These are phyloP conservation scores for Siniperca chuatsi DNA, from an alignment of 2,113 vertebrate genomes.

Conservation along the genomic window DNA sequence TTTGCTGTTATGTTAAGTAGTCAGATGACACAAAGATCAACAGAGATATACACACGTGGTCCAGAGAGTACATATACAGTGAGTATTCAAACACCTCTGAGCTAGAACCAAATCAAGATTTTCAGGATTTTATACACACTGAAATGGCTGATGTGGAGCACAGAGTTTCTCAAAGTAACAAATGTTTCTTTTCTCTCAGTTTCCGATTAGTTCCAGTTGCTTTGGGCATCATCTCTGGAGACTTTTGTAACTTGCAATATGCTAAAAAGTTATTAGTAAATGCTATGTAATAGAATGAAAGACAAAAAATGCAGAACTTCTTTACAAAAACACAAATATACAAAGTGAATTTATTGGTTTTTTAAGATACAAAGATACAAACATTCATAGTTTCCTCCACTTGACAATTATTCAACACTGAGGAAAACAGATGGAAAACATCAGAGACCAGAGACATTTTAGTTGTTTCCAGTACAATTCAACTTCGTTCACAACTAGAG, in stretches of 20 bases:
- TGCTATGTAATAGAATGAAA: not conserved
- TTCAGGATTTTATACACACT: constrained; percentile 18
- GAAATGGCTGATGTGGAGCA: not conserved
- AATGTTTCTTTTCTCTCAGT: not conserved
- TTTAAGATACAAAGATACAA: not conserved
- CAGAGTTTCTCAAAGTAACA: not conserved
- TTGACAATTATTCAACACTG: not conserved
- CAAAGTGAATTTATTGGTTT: constrained; percentile 20
- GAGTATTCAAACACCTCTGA: constrained; percentile 11
- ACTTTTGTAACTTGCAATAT: not conserved
- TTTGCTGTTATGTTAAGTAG: not conserved
- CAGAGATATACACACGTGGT: constrained; percentile 4
- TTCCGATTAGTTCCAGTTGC: not conserved
- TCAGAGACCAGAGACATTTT: not conserved
- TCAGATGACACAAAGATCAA: constrained; percentile 54
- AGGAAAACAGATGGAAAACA: not conserved
- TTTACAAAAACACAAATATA: constrained; percentile 6
- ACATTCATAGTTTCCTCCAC: not conserved
- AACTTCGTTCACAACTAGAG: not conserved
- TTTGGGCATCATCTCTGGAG: not conserved
- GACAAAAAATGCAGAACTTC: not conserved
- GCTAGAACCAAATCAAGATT: constrained; percentile 24
- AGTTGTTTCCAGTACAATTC: not conserved
- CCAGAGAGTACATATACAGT: constrained; percentile 19
- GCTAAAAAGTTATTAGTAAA: not conserved